Evolutionary conservation across 1,140 invertebrate species (phyloP).

Genomic region (Drosophila tristis): DNA sequence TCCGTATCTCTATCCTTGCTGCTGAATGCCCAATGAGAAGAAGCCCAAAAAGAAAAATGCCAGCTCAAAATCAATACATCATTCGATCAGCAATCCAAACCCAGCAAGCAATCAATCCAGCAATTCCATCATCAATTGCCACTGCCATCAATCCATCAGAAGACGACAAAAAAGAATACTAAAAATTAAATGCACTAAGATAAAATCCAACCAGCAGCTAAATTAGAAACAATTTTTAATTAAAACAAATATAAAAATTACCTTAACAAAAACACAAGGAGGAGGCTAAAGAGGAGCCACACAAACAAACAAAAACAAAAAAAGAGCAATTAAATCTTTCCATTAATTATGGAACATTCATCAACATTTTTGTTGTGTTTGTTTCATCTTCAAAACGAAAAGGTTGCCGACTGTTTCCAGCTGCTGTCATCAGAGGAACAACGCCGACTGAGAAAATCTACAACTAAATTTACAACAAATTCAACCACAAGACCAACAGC

Average conservation of each 20-base stretch:
- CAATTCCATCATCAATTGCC: constrained; percentile 71
- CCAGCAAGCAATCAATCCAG: constrained; percentile 65
- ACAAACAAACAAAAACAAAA: constrained; percentile 22
- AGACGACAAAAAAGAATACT: constrained; percentile 29
- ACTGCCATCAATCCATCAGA: constrained; percentile 67
- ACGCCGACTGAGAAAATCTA: constrained; percentile 41
- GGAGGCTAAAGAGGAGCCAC: constrained; percentile 14
- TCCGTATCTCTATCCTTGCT: constrained; percentile 28
- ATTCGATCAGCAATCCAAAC: constrained; percentile 40
- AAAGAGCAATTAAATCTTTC: constrained; percentile 50
- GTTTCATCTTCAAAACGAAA: constrained; percentile 71
- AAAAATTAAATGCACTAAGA: constrained; percentile 41
- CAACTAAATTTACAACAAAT: constrained; percentile 27
- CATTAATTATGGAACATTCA: constrained; percentile 81
- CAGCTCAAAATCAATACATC: constrained; percentile 61
- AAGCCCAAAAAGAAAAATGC: constrained; percentile 54
- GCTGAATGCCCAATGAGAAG: constrained; percentile 10
- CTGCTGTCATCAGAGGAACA: constrained; percentile 48
- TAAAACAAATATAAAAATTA: constrained; percentile 25
- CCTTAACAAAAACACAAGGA: constrained; percentile 24
- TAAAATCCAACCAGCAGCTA: constrained; percentile 38
- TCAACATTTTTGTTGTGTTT: constrained; percentile 78
- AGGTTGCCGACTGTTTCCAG: constrained; percentile 65
- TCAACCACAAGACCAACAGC: constrained; percentile 22
- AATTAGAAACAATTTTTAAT: constrained; percentile 45